These are phyloP conservation scores for Pseudochirops corinnae DNA, from an alignment of 2,797 vertebrate genomes.

Conservation along the genomic window DNA sequence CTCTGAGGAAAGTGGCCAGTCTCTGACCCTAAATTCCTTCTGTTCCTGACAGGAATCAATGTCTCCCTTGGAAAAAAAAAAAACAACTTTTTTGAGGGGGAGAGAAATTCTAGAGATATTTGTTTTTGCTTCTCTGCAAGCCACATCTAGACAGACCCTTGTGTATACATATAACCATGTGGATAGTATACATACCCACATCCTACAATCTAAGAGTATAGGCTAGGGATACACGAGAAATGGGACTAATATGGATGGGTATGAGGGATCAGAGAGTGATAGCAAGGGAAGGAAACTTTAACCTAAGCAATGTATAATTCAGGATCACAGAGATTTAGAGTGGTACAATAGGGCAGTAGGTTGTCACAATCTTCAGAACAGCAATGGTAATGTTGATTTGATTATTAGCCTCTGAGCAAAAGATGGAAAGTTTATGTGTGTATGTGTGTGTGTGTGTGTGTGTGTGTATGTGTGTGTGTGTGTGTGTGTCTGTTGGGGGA, in stretches of 20 bases:
- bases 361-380: not conserved
- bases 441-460: too few relatives aligned
- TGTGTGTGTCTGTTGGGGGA: too few relatives aligned
- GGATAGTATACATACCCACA: not conserved
- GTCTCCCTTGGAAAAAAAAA: not conserved
- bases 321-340: not conserved
- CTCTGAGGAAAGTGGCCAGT: not conserved
- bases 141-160: not conserved
- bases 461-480: too few relatives aligned
- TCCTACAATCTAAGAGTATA: not conserved
- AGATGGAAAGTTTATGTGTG: not conserved
- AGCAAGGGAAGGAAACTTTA: not conserved
- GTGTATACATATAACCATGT: not conserved
- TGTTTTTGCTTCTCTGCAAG: not conserved
- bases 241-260: not conserved
- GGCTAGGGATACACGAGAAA: not conserved
- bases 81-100: not conserved
- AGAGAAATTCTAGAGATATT: not conserved
- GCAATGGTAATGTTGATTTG: not conserved
- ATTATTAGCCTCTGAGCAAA: not conserved
- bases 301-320: not conserved
- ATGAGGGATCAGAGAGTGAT: not conserved
- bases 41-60: not conserved
- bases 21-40: too few relatives aligned
- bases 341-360: not conserved